phyloP scores from a whole-genome alignment of 2,113 vertebrate genomes.

The Taurulus bubalis region DNA sequence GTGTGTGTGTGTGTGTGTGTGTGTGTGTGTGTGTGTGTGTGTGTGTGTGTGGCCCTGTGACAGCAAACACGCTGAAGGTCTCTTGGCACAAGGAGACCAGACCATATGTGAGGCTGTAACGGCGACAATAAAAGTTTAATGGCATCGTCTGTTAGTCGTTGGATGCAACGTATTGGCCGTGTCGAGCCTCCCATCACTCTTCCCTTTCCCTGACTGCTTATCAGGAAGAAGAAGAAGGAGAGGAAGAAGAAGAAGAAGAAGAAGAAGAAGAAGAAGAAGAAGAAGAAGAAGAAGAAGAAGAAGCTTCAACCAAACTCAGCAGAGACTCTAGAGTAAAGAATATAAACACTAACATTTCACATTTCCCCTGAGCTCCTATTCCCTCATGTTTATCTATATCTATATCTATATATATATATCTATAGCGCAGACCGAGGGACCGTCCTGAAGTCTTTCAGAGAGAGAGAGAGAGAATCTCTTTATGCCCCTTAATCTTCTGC shows the following conservation, averaged over 20 bases:
- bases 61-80: background rate
- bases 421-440: too few species aligned
- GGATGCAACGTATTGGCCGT: background rate
- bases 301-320: conserved; percentile 9
- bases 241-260: too few species aligned
- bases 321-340: conserved; percentile 2
- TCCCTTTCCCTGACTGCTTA: background rate
- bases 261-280: too few species aligned
- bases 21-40: background rate
- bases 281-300: background rate
- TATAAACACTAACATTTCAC: conserved; percentile 19
- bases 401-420: too few species aligned
- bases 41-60: background rate
- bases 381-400: conserved; percentile 25
- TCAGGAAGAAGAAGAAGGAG: background rate
- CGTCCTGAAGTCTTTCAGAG: conserved; percentile 48
- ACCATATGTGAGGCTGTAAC: conserved; percentile 30
- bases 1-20: background rate
- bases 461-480: background rate
- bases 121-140: conserved; percentile 43
- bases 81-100: conserved; percentile 7
- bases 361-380: conserved; percentile 8
- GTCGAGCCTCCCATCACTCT: background rate
- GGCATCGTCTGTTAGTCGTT: conserved; percentile 42
- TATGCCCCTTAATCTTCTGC: conserved; percentile 20